phyloP scores from a whole-genome alignment of 2,113 vertebrate genomes.

The Tupaia chinensis region DNA sequence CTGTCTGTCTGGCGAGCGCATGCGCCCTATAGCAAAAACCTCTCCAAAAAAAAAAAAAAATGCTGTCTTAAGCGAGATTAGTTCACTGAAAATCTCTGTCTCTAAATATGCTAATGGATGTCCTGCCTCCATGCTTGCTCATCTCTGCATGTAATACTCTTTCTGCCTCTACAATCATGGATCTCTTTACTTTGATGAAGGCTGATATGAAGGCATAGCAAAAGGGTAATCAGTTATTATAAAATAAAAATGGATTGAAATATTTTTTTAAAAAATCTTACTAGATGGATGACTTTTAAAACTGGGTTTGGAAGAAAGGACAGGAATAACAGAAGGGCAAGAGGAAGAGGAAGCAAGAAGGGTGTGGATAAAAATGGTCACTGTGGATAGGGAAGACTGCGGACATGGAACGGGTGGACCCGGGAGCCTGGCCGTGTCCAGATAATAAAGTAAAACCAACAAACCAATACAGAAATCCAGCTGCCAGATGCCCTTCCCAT shows the following conservation, averaged over 20 bases:
- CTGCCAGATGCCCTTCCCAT: constrained; percentile 69
- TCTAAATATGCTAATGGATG: neutral
- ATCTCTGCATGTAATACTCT: neutral
- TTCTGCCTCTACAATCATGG: neutral
- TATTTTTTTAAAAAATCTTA: neutral
- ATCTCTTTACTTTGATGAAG: constrained; percentile 19
- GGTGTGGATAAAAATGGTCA: constrained; percentile 15
- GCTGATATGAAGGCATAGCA: neutral
- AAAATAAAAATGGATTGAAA: neutral
- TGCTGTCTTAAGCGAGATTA: neutral
- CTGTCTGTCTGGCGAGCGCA: too few relatives aligned
- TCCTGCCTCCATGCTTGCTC: neutral
- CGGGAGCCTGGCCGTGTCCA: constrained; percentile 33
- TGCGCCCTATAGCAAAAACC: too few relatives aligned
- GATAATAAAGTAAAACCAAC: constrained; percentile 72
- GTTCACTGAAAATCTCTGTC: neutral
- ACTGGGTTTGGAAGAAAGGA: constrained; percentile 25
- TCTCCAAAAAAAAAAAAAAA: neutral
- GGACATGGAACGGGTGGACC: constrained; percentile 59
- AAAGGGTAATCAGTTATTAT: neutral
- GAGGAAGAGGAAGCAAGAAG: constrained; percentile 40
- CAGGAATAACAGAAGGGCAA: neutral
- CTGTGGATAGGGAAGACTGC: constrained; percentile 33
- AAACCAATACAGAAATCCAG: constrained; percentile 34
- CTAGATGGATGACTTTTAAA: constrained; percentile 6